Base-by-base conservation (phyloP, 2,888 invertebrate genomes). In the Eupsilia transversa region DNA sequence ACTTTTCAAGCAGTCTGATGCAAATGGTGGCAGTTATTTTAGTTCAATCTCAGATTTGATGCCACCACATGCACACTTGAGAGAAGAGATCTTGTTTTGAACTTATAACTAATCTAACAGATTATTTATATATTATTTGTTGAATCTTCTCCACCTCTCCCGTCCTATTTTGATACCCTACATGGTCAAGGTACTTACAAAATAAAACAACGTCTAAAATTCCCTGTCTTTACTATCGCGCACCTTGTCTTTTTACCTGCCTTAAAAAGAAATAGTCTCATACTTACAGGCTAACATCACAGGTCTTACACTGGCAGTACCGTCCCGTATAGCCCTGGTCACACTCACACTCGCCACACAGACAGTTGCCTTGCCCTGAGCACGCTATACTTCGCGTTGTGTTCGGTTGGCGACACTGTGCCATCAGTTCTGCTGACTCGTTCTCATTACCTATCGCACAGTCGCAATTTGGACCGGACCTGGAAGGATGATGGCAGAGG, bases 331-430 rank as follows among this genome's bases (percentile, higher is more conserved):
- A 97, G 2, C 97, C 97, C 0, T 88, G 86, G 88, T 97, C 97
- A 90, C 99, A 99, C 38, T 94, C 93, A 91, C 99, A 99, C 74
- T 93, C 94, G 49, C 98, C 98, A 90, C 98, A 99, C 61, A 97
- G 94, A 91, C 99, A 99, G 83, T 97, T 97, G 0, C 99, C 99
- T 9, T 97, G 97, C 74, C 97, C 97, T 0, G 97, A 97, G 89
- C 98, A 98, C 1, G 96, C 90, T n/a, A 95, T 92, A 54, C 86
- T 76, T 12, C 91, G 89, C 0, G 93, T 93, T 0, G 92, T 86
- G 80, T 97, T 94, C 0, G 95, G 92, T 57, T 94, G 94, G 1
- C 95, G 90, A 46, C 95, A 94, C 63, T 93, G 93, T 2, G 92
- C 91, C 80, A 91, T 88, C 20, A 96, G 86, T 7, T 92, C 92